Percentiles rank a stretch among this genome's conserved stretches.
These are phyloP conservation scores for Ciconia boyciana DNA, from an alignment of 2,113 vertebrate species.

Conservation along the genomic window DNA sequence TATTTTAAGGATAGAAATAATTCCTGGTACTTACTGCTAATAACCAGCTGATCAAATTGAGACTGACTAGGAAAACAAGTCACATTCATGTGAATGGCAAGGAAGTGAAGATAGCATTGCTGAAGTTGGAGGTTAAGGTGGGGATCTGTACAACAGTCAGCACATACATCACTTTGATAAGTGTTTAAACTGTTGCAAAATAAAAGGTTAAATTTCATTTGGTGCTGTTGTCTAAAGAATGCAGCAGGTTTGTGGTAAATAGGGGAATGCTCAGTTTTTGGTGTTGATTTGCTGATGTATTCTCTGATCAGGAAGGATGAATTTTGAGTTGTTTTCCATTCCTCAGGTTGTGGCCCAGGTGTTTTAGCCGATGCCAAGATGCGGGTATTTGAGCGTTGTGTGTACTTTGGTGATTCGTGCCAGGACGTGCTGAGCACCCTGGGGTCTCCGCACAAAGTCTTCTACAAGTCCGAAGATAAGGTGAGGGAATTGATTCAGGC, in stretches of 20 bases:
- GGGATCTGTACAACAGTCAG: not conserved
- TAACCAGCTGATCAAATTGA: not conserved
- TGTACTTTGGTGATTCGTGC: slow-evolving; percentile 96
- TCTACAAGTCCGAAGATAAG: slow-evolving; percentile 99
- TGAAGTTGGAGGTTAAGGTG: not conserved
- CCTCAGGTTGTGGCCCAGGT: slow-evolving; percentile 85
- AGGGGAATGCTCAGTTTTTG: not conserved
- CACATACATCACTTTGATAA: rapidly evolving
- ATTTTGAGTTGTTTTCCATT: not conserved
- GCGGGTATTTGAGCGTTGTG: slow-evolving; percentile 87
- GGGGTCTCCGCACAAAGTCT: slow-evolving; percentile 96
- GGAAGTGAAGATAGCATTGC: not conserved
- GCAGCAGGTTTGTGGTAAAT: not conserved
- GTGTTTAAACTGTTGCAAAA: not conserved
- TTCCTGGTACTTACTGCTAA: not conserved
- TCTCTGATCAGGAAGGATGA: not conserved
- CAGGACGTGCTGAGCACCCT: slow-evolving; percentile 94
- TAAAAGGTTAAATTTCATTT: not conserved
- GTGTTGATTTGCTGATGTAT: not conserved
- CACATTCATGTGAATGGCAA: not conserved
- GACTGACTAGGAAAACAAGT: not conserved
- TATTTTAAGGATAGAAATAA: not conserved
- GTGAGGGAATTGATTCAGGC: slow-evolving; percentile 51
- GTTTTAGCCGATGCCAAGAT: slow-evolving; percentile 92
- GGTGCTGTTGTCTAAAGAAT: not conserved